These are phyloP conservation scores for Lordiphosa andalusiaca DNA, from an alignment of 2,888 invertebrate genomes.

Conservation along the genomic window DNA sequence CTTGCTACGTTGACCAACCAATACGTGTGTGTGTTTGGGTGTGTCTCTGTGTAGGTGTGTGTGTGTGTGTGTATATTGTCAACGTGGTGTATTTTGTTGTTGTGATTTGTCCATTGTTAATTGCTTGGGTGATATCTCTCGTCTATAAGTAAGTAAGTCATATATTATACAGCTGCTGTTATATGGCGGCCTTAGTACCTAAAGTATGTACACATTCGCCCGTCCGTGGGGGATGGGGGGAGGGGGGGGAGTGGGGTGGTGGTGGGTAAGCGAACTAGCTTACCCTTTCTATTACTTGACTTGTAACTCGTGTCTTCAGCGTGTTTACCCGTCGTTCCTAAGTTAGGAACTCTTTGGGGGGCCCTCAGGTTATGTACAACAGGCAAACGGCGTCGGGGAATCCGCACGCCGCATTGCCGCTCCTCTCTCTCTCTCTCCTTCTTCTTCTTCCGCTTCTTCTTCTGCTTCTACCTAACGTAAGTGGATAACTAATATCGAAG, in stretches of 20 bases:
- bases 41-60: slow-evolving; percentile 28
- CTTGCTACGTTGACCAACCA: slow-evolving; percentile 11
- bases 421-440: slow-evolving; percentile 1
- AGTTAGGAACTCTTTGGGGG: slow-evolving; percentile 59
- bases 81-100: slow-evolving; percentile 47
- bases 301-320: slow-evolving; percentile 46
- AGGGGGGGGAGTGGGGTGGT: slow-evolving; percentile 3
- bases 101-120: slow-evolving; percentile 66
- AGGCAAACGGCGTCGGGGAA: slow-evolving; percentile 27
- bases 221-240: slow-evolving; percentile 2
- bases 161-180: slow-evolving; percentile 56
- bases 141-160: slow-evolving; percentile 38
- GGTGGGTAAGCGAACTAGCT: slow-evolving; percentile 11
- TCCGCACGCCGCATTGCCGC: slow-evolving; percentile 3
- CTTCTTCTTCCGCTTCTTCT: no score
- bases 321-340: slow-evolving; percentile 58
- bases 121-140: slow-evolving; percentile 54
- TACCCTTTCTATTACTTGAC: slow-evolving; percentile 52
- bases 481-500: slow-evolving; percentile 22
- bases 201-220: slow-evolving; percentile 59
- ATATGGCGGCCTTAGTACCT: slow-evolving; percentile 41
- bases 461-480: slow-evolving; percentile 5
- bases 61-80: slow-evolving; percentile 45
- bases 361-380: slow-evolving; percentile 59
- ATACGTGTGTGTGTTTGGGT: slow-evolving; percentile 25